A percentile compares a stretch with the other conserved stretches of the same genome.
phyloP scores from a whole-genome alignment of 2,113 vertebrate species.

The Ciconia stormi region DNA sequence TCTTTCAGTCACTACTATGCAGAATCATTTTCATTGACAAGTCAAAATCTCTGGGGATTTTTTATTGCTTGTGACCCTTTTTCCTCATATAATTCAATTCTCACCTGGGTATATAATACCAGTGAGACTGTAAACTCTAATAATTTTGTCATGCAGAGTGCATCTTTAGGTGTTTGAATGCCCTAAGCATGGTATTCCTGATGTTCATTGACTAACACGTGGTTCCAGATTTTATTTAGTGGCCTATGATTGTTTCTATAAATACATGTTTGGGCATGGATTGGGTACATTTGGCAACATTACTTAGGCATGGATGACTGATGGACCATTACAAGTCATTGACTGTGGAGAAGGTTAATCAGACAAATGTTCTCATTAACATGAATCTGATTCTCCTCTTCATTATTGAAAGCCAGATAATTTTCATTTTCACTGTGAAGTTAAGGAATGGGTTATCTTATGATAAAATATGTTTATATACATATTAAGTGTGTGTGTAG shows the following conservation, averaged over 20 bases:
- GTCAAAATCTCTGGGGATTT: not conserved
- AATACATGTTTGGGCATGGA: not conserved
- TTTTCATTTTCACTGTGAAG: not conserved
- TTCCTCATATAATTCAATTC: not conserved
- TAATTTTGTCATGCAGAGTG: not conserved
- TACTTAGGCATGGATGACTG: not conserved
- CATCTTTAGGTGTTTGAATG: not conserved
- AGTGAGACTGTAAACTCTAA: not conserved
- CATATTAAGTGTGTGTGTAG: not conserved
- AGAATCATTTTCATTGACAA: not conserved
- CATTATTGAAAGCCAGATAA: not conserved
- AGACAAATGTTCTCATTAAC: constrained; percentile 28
- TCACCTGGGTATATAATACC: not conserved
- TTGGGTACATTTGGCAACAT: not conserved
- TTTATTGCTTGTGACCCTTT: not conserved
- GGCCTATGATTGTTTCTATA: not conserved
- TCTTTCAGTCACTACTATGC: not conserved
- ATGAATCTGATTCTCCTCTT: not conserved
- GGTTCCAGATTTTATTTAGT: not conserved
- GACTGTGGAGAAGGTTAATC: constrained; percentile 1
- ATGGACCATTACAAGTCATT: not conserved
- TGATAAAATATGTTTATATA: not conserved
- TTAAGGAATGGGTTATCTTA: not conserved
- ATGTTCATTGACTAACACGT: not conserved
- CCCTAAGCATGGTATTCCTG: not conserved